phyloP scores from a whole-genome alignment of 1,140 invertebrate genomes.

The Liolophura sinensis region DNA sequence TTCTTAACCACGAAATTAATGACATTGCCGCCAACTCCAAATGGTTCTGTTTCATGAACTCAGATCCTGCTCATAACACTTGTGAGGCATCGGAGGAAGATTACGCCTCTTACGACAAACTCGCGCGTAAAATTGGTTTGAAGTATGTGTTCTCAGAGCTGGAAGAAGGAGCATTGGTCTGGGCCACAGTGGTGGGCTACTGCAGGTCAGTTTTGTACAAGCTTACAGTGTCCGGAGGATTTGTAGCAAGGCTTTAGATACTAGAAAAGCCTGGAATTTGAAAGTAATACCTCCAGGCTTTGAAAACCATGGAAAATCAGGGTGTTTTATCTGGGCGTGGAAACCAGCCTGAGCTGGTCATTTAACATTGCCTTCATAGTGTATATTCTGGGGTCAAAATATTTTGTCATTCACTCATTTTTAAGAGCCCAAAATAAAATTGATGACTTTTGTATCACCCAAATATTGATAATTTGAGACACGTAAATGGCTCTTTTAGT shows the following conservation, averaged over 20 bases:
- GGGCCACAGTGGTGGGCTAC: constrained; percentile 46
- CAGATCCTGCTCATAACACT: constrained; percentile 23
- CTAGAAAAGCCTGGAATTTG: not conserved
- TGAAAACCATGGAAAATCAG: not conserved
- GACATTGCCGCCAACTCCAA: constrained; percentile 16
- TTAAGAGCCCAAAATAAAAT: too few species aligned
- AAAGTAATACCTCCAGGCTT: too few species aligned
- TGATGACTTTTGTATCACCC: too few species aligned
- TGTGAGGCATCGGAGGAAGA: constrained; percentile 31
- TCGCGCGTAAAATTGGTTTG: constrained; percentile 29
- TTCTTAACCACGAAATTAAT: constrained; percentile 14
- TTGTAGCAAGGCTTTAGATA: not conserved
- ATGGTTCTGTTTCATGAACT: constrained; percentile 44
- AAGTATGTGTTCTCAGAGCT: constrained; percentile 36
- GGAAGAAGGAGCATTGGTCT: constrained; percentile 31
- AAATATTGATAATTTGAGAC: too few species aligned
- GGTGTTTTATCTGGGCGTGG: not conserved
- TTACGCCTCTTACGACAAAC: constrained; percentile 30
- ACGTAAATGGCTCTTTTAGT: too few species aligned
- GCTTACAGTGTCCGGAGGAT: too few species aligned
- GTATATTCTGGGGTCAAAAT: too few species aligned
- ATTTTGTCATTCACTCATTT: too few species aligned
- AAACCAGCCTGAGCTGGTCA: too few species aligned
- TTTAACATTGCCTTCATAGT: not conserved
- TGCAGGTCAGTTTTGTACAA: constrained; percentile 31